Evolutionary conservation across 2,797 vertebrate genomes (phyloP).

Genomic region (Trachops cirrhosus): DNA sequence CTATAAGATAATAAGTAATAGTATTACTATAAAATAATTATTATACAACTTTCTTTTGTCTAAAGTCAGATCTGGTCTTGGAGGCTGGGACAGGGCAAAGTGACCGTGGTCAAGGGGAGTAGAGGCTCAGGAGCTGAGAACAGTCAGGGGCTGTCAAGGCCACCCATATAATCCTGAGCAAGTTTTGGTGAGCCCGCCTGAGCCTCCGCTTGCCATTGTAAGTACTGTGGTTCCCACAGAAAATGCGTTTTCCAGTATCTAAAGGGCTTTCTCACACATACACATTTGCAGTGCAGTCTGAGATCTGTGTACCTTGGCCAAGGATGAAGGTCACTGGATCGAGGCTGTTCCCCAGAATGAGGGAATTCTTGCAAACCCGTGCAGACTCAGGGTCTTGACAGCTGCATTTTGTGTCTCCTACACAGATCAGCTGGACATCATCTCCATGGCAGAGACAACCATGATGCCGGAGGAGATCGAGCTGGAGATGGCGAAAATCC

Average conservation of each 20-base stretch:
- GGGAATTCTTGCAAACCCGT: neutral
- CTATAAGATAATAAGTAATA: neutral
- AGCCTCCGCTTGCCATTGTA: neutral
- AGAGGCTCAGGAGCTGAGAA: neutral
- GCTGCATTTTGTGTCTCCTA: constrained; percentile 49
- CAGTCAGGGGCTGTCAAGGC: neutral
- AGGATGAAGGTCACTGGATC: rapidly evolving
- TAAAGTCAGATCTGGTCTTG: neutral
- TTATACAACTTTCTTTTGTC: neutral
- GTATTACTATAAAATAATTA: neutral
- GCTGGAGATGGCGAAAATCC: constrained; percentile 97
- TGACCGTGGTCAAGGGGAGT: neutral
- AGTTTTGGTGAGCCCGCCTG: neutral
- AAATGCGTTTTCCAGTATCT: neutral
- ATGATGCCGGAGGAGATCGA: constrained; percentile 98
- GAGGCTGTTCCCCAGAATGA: neutral
- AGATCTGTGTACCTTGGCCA: rapidly evolving
- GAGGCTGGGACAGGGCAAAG: neutral
- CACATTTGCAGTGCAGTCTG: neutral
- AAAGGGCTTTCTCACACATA: neutral
- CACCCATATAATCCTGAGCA: neutral
- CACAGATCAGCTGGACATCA: constrained; percentile 92
- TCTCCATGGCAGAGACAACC: constrained; percentile 97
- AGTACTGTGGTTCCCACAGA: neutral
- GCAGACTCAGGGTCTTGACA: neutral